phyloP scores from a whole-genome alignment of 2,797 vertebrate species.

The Neosilurus hyrtlii region DNA sequence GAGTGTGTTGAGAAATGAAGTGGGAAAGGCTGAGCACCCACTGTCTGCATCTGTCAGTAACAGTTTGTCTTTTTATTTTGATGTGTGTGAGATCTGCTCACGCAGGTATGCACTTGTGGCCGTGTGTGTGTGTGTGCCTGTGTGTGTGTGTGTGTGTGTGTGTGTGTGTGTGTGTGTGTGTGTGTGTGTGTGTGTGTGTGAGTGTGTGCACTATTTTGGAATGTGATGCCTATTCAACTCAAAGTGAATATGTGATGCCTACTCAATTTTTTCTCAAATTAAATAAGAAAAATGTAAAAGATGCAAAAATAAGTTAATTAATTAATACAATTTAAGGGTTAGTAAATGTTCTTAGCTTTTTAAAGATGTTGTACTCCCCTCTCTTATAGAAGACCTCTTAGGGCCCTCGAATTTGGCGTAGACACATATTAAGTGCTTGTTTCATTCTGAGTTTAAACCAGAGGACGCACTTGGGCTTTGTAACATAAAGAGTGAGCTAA shows the following conservation, averaged over 20 bases:
- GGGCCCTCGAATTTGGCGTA: neutral
- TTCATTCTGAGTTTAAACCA: neutral
- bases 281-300: neutral
- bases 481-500: neutral
- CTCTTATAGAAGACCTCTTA: neutral
- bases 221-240: slow-evolving; percentile 14
- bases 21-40: slow-evolving; percentile 15
- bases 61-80: slow-evolving; percentile 31
- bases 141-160: neutral
- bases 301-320: too few species aligned
- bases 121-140: neutral
- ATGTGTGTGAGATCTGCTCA: slow-evolving; percentile 26
- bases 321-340: neutral
- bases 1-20: neutral
- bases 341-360: neutral
- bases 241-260: neutral
- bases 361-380: too few species aligned
- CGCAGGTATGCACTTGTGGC: slow-evolving; percentile 28
- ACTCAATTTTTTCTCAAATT: slow-evolving; percentile 12
- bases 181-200: neutral
- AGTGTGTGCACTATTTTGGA: neutral
- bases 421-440: neutral
- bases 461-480: too few species aligned
- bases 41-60: slow-evolving; percentile 41
- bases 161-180: slow-evolving; percentile 41